phyloP scores from a whole-genome alignment of 2,797 vertebrate species.

The Acipenser transmontanus region DNA sequence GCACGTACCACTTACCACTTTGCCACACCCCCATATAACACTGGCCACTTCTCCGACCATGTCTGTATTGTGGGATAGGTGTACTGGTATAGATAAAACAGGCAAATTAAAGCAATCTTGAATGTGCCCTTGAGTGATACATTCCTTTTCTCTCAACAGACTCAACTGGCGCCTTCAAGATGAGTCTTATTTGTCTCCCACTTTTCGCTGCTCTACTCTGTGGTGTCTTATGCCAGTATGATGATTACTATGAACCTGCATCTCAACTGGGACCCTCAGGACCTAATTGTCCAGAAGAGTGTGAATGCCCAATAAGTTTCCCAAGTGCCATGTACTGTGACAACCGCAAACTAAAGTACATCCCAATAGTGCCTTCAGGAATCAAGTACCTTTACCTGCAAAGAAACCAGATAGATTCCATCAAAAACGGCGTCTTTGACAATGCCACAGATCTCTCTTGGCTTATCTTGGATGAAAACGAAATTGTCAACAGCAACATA shows the following conservation, averaged over 20 bases:
- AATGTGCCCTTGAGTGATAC: too few species aligned
- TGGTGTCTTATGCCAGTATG: constrained; percentile 59
- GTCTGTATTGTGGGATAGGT: too few species aligned
- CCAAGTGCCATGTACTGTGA: constrained; percentile 95
- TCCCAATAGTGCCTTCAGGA: constrained; percentile 78
- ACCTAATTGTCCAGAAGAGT: constrained; percentile 82
- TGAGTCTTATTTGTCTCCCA: constrained; percentile 63
- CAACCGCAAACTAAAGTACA: constrained; percentile 72
- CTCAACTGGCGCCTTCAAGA: constrained; percentile 45
- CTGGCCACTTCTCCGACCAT: too few species aligned
- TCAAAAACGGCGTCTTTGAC: constrained; percentile 84
- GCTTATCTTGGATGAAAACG: constrained; percentile 87
- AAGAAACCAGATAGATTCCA: constrained; percentile 84
- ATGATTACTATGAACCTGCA: constrained; percentile 40
- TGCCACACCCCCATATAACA: too few species aligned
- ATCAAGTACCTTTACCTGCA: constrained; percentile 97
- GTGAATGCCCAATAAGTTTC: constrained; percentile 79
- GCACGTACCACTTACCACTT: too few species aligned
- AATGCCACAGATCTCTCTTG: constrained; percentile 89
- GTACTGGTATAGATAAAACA: too few species aligned
- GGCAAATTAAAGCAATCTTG: too few species aligned
- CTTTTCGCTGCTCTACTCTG: constrained; percentile 65
- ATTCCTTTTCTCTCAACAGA: constrained; percentile 30
- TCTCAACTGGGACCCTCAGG: constrained; percentile 48
- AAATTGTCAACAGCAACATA: constrained; percentile 79